These are phyloP conservation scores for Ascidia mentula DNA, from an alignment of 23 tunicate species.

Conservation along the genomic window DNA sequence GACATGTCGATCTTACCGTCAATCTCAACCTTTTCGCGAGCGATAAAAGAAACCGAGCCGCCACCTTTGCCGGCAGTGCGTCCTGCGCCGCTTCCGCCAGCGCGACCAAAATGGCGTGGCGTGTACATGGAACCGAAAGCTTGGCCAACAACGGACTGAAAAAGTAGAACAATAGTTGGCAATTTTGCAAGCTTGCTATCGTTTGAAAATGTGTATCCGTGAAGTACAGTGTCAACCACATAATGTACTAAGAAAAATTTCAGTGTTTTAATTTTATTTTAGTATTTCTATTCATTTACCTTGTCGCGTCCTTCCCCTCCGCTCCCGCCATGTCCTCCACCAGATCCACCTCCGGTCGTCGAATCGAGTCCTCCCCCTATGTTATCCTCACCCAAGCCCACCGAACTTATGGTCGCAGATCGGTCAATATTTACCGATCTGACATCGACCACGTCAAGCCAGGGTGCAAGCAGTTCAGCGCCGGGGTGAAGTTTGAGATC, in stretches of 20 bases:
- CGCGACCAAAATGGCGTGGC: constrained; percentile 16
- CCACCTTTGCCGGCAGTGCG: constrained; percentile 24
- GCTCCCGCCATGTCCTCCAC: constrained; percentile 35
- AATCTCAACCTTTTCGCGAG: constrained; percentile 14
- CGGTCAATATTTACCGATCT: constrained; percentile 13
- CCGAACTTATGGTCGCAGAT: constrained; percentile 16
- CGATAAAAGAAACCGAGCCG: constrained; percentile 14
- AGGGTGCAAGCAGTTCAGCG: constrained; percentile 5
- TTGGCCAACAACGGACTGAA: constrained; percentile 22
- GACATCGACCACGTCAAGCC: constrained; percentile 19
- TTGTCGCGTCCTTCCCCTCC: constrained; percentile 25
- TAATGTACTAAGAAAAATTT: too few relatives aligned
- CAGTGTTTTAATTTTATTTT: too few relatives aligned
- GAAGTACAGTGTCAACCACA: too few relatives aligned
- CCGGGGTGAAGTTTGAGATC: constrained; percentile 37
- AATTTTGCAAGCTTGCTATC: neutral
- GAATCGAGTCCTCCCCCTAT: constrained; percentile 26
- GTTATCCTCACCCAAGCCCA: constrained; percentile 27
- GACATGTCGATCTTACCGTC: constrained; percentile 34
- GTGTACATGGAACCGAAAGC: constrained; percentile 28
- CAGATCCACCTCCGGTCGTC: constrained; percentile 19
- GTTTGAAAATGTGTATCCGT: too few relatives aligned
- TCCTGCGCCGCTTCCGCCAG: constrained; percentile 19
- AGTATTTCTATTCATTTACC: neutral
- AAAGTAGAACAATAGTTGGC: neutral